Evolutionary conservation across 2,797 vertebrate species (phyloP).

Genomic region (Monodelphis domestica): DNA sequence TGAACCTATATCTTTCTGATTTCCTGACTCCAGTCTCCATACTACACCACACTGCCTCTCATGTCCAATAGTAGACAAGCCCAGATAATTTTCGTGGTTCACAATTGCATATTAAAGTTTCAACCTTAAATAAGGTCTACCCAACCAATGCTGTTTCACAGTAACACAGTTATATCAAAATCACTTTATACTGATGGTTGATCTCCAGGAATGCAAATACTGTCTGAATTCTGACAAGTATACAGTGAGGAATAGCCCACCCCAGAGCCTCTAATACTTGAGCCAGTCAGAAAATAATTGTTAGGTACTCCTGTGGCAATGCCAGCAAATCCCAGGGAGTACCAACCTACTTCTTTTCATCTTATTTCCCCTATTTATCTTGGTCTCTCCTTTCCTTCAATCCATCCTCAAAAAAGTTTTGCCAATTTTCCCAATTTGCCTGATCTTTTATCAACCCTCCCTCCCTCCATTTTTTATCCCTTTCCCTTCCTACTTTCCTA

Average conservation of each 20-base stretch:
- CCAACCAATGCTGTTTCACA: not conserved
- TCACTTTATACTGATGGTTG: not conserved
- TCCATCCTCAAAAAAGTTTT: too few species aligned
- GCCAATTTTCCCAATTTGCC: too few species aligned
- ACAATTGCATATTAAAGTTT: not conserved
- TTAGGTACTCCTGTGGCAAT: not conserved
- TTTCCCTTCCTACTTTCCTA: too few species aligned
- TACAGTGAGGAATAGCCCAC: not conserved
- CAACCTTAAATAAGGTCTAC: not conserved
- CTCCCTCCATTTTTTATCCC: too few species aligned
- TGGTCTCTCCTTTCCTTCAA: slow-evolving; percentile 9
- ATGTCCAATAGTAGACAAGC: not conserved
- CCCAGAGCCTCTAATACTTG: not conserved
- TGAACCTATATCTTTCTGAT: not conserved
- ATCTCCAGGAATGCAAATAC: not conserved
- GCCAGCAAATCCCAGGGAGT: not conserved
- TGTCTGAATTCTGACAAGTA: not conserved
- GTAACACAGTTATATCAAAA: not conserved
- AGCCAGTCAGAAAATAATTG: not conserved
- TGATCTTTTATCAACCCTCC: too few species aligned
- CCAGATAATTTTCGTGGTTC: not conserved
- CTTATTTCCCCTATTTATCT: slow-evolving; percentile 9
- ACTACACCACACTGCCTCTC: not conserved
- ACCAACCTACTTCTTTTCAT: not conserved
- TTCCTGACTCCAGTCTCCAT: not conserved